These are phyloP conservation scores for Drosophila helvetica DNA, from an alignment of 2,888 invertebrate species.

Conservation along the genomic window DNA sequence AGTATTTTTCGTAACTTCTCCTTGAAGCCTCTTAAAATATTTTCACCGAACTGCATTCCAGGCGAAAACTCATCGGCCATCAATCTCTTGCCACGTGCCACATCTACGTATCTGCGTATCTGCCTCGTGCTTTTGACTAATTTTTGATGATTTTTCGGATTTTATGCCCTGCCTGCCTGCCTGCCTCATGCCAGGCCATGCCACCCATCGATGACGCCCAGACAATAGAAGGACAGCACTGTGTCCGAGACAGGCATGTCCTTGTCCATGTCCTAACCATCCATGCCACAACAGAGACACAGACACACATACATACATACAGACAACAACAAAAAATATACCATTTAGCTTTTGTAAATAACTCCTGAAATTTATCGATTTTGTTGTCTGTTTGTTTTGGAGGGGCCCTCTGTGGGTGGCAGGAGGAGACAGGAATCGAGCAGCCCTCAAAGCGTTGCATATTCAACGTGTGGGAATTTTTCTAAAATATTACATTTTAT, in stretches of 20 bases:
- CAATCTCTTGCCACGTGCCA: not conserved
- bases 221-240: slow-evolving; percentile 19
- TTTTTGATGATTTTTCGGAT: slow-evolving; percentile 14
- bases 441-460: slow-evolving; percentile 5
- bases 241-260: slow-evolving; percentile 20
- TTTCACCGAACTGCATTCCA: not conserved
- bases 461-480: slow-evolving; percentile 4
- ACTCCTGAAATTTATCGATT: slow-evolving; percentile 70
- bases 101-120: not conserved
- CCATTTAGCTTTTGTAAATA: slow-evolving; percentile 47
- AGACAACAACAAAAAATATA: slow-evolving; percentile 18
- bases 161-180: slow-evolving; percentile 12
- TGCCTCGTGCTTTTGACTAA: not conserved
- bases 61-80: not conserved
- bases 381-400: slow-evolving; percentile 73
- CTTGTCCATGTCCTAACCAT: slow-evolving; percentile 28
- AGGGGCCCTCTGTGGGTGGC: slow-evolving; percentile 27
- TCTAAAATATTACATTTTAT: slow-evolving; percentile 45
- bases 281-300: slow-evolving; percentile 22
- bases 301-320: not conserved
- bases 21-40: not conserved
- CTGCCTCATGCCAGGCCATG: slow-evolving; percentile 24
- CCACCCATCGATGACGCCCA: slow-evolving; percentile 29
- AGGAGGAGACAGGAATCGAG: slow-evolving; percentile 3
- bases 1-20: not conserved